Base-by-base conservation (phyloP, 1,140 invertebrate species). In the Atta colombica region DNA sequence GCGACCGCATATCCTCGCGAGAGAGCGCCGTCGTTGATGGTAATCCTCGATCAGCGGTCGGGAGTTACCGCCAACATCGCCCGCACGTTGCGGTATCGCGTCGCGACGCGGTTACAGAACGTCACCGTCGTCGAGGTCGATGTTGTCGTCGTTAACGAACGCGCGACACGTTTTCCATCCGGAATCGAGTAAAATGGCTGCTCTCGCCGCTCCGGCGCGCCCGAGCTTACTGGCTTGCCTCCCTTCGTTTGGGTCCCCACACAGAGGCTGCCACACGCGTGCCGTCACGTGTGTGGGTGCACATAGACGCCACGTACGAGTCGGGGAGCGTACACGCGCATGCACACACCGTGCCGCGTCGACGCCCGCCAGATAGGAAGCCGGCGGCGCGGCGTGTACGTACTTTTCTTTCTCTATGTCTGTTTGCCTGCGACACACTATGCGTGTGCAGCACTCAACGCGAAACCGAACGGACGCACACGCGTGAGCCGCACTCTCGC, bases 141-240 rank as follows among this genome's bases (percentile, higher is more conserved):
- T 45, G 81, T 84, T 55, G 80, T 63, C 69, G 72, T 77, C 25
- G 82, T 85, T 31, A 49, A 39, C 72, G 31, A 51, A 49, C 51
- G 69, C 53, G 58, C 60, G 66, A 66, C 77, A 88, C 88, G 85
- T 89, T 91, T 88, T 86, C 84, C 89, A 88, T 86, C 92, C 89
- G 91, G 89, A 92, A 92, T 95, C 93, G 94, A 92, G 93, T 95
- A 95, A 95, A 95, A 95, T 95, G 94, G 94, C 94, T 94, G 94
- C 94, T 95, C 94, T 94, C 94, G 94, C 93, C 94, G 93, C 93
- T 94, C 93, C 94, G 94, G 93, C 94, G 94, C 94, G 94, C 92
- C 94, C 93, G 94, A 94, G 94, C 94, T 91, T 95, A 95, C 94
- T 94, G 94, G 93, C 94, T 93, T 93, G 94, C 94, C 93, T 95